Evolutionary conservation across 2,888 invertebrate genomes (phyloP).

Genomic region (Polymixis lichenea): DNA sequence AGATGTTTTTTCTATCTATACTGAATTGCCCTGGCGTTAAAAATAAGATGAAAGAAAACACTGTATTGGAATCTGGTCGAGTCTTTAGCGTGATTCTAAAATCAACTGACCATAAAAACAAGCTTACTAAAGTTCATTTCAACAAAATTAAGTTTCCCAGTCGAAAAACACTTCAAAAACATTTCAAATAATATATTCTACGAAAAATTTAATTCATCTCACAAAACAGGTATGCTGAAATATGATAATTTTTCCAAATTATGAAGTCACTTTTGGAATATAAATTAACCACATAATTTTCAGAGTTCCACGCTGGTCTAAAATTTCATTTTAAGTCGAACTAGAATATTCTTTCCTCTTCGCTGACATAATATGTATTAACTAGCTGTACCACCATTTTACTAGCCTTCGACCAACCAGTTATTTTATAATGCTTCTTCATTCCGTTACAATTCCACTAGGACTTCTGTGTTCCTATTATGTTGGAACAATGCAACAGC

Average conservation of each 20-base stretch:
- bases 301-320: slow-evolving; percentile 5
- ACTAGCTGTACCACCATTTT: not conserved
- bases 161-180: slow-evolving; percentile 22
- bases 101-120: not conserved
- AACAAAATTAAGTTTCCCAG: slow-evolving; percentile 23
- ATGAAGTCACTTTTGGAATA: slow-evolving; percentile 52
- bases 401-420: not conserved
- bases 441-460: slow-evolving; percentile 6
- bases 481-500: slow-evolving; percentile 30
- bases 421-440: slow-evolving; percentile 1
- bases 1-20: no score
- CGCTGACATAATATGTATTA: slow-evolving; percentile 28
- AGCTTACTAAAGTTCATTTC: slow-evolving; percentile 4
- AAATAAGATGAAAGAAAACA: not conserved
- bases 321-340: slow-evolving; percentile 37
- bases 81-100: not conserved
- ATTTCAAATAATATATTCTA: slow-evolving; percentile 28
- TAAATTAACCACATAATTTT: slow-evolving; percentile 46
- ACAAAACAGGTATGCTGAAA: slow-evolving; percentile 50
- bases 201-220: slow-evolving; percentile 43
- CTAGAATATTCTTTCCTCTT: slow-evolving; percentile 15
- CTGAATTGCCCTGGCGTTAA: not conserved
- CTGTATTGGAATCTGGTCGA: not conserved
- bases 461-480: slow-evolving; percentile 44
- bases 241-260: slow-evolving; percentile 52